Evolutionary conservation across 2,113 vertebrate genomes (phyloP), one percentile per base, ranked within the genome.

Genomic region (Azemiops feae): DNA sequence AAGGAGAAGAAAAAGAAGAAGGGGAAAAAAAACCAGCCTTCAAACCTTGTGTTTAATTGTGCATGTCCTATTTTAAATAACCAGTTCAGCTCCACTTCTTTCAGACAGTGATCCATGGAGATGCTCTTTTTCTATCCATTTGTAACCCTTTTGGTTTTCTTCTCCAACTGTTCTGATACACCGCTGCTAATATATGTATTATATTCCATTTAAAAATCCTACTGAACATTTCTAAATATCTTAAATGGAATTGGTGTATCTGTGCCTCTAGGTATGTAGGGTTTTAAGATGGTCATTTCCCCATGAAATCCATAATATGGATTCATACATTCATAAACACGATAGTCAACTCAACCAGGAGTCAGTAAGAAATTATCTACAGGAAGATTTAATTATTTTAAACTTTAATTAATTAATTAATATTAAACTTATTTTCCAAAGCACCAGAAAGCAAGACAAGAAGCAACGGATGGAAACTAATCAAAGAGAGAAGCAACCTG

Each of bases 1-100:
- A 96, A 96, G 94, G 7, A 25, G 23, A 50, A 2, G 95, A 14
- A 47, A 7, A 14, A 1, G 23, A 94, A 22, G 25, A 4, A 3
- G 0, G 27, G 11, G 20, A 1, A 86, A 22, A 43, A 45, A 55
- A 3, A 50, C 23, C 5, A 95, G 95, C 85, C 96, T 96, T 96
- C 94, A 95, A 96, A 97, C 92, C 92, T 93, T 89, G 50, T 89
- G 88, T 87, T 93, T 95, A 93, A 94, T 96, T 96, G 88, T 11
- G 47, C 23, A 43, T 94, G 94, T 86, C 53, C 14, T 86, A 55
- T 52, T 94, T 93, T 92, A 91, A 96, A 89, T 92, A 12, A 1
- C 85, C 92, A 89, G 91, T 93, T 95, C 92, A 86, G 91, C 85
- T 95, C 96, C 94, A 92, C 89, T 93, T 97, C 92, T 85, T 95